Evolutionary conservation across 1,140 invertebrate genomes (phyloP).

Genomic region (Hyles vespertilio): DNA sequence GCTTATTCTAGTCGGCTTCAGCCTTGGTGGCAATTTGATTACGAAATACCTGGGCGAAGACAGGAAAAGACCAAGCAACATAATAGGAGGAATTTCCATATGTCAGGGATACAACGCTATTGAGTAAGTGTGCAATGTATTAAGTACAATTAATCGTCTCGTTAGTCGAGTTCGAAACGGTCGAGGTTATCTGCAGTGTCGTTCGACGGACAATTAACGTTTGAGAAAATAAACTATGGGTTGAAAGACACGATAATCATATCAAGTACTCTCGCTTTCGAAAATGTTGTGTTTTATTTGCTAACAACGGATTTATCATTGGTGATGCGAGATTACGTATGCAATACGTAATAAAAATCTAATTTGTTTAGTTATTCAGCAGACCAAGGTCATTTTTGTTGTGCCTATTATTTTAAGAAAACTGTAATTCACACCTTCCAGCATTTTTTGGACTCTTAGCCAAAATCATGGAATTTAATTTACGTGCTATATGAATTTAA

Average conservation of each 20-base stretch:
- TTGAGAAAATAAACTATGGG: conserved; percentile 3
- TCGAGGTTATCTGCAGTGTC: conserved; percentile 10
- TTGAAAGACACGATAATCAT: too few species aligned
- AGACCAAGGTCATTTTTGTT: too few species aligned
- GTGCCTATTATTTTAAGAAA: background rate
- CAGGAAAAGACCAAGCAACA: conserved; percentile 78
- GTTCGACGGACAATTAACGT: background rate
- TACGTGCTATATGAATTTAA: background rate
- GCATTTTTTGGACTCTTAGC: background rate
- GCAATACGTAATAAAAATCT: too few species aligned
- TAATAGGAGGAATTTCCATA: conserved; percentile 92
- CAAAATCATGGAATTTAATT: background rate
- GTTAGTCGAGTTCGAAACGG: background rate
- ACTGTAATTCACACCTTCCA: background rate
- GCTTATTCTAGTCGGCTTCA: conserved; percentile 91
- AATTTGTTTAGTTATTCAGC: too few species aligned
- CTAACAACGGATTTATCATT: too few species aligned
- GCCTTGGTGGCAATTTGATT: conserved; percentile 92
- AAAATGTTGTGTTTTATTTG: too few species aligned
- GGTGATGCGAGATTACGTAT: too few species aligned
- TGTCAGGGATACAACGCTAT: conserved; percentile 95
- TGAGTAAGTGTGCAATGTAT: conserved; percentile 79
- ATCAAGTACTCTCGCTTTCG: too few species aligned
- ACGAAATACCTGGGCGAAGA: conserved; percentile 92
- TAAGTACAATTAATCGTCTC: background rate